Evolutionary conservation across 1,140 invertebrate species (phyloP).

Genomic region (Caerostris extrusa): DNA sequence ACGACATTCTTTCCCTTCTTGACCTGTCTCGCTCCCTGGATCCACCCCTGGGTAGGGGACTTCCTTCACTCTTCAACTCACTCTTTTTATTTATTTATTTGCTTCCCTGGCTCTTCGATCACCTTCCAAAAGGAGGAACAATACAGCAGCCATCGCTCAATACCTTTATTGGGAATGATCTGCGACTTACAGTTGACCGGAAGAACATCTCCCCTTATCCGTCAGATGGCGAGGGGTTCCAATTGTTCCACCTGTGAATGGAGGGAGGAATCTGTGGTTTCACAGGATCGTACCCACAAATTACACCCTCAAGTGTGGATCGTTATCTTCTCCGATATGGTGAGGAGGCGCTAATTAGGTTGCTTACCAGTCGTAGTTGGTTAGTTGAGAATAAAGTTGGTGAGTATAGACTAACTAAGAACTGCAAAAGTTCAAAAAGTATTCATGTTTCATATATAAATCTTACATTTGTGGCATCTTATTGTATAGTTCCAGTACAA

Average conservation of each 20-base stretch:
- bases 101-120: not conserved
- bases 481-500: no score
- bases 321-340: no score
- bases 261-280: not conserved
- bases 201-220: not conserved
- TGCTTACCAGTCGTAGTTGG: no score
- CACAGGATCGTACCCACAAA: not conserved
- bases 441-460: no score
- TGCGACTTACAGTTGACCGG: not conserved
- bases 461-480: no score
- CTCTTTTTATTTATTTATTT: not conserved
- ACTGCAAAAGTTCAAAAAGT: no score
- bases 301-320: not conserved
- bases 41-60: not conserved
- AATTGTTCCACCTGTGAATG: not conserved
- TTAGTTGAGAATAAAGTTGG: no score
- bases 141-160: not conserved
- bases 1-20: constrained; percentile 27
- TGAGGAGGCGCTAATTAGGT: no score
- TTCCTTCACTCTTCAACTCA: not conserved
- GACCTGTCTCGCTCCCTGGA: not conserved
- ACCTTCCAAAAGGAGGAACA: not conserved
- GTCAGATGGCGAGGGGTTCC: not conserved
- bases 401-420: no score
- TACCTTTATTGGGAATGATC: not conserved